Base-by-base conservation (phyloP, 2,888 invertebrate species). In the Ormyrus labotus region DNA sequence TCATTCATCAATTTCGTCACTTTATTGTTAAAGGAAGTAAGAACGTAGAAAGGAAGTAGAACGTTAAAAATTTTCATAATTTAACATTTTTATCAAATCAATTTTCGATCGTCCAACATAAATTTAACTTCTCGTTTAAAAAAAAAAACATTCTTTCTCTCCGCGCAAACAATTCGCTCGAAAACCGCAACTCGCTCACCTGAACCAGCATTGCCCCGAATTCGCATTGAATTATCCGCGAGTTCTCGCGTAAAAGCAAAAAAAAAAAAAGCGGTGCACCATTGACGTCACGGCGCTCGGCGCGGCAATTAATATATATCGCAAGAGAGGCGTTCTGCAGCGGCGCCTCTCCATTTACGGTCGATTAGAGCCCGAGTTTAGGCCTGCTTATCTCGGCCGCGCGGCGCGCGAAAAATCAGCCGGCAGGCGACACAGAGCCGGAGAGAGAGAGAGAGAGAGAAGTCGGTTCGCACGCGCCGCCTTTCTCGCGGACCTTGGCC, bases 401-500 rank as follows among this genome's bases (percentile, higher is more conserved):
- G 51, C 51, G 5, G 53, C 8, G 7, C 53, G 51, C 47, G 53
- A 73, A 69, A 70, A 79, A 74, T 73, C 63, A 7, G 57, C 45
- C 11, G n/a, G 8, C 19, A 67, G 53, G 77, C 76, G 82, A 82
- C 60, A 78, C 9, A 64, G 71, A 65, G 71, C 57, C 61, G 76
- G 69, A 68, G 48, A 55, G 50, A 53, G 65, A 72, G 72, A 68
- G 50, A 63, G 19, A 45, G 64, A 72, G 65, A 45, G 45, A 75
- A 58, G 19, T 48, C 34, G 34, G 67, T 65, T 71, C 51, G 77
- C 71, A 77, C 77, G 83, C 82, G 84, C 84, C 83, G 84, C 83
- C 77, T 79, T 80, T 81, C 81, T 82, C 79, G 69, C 57, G 71
- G 78, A 79, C 81, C 83, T 84, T 81, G 82, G 78, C 82, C 81